A percentile compares a stretch with the other conserved stretches of the same genome.
Evolutionary conservation across 2,113 vertebrate genomes (phyloP).

Genomic region (Sander lucioperca): DNA sequence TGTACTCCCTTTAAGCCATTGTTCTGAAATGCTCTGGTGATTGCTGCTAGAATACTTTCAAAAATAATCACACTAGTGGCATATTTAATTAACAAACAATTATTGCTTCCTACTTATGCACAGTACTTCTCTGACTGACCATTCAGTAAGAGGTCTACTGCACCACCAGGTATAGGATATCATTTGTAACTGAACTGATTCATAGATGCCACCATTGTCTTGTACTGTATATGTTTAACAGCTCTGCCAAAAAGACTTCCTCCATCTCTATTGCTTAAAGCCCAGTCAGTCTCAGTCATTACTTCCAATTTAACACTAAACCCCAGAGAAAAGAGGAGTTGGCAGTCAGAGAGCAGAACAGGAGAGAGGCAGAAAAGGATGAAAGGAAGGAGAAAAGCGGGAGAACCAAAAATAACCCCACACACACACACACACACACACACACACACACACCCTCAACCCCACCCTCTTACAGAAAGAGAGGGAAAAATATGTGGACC

Average conservation of each 20-base stretch:
- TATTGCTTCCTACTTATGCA: neutral
- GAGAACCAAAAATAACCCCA: constrained; percentile 69
- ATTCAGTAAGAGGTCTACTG: constrained; percentile 14
- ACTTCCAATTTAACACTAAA: constrained; percentile 66
- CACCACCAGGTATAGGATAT: constrained; percentile 9
- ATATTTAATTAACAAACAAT: constrained; percentile 22
- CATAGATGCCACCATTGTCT: constrained; percentile 50
- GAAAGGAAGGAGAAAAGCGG: constrained; percentile 65
- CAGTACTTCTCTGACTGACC: neutral
- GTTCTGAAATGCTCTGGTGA: constrained; percentile 20
- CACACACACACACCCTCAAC: constrained; percentile 38
- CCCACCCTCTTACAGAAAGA: constrained; percentile 63
- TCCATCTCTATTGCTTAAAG: constrained; percentile 61
- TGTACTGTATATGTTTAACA: constrained; percentile 39
- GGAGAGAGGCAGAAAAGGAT: constrained; percentile 57
- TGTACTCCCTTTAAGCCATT: constrained; percentile 5
- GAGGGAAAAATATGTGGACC: constrained; percentile 60
- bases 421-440: too few relatives aligned
- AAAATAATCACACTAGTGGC: neutral
- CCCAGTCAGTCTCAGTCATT: constrained; percentile 63
- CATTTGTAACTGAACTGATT: constrained; percentile 40
- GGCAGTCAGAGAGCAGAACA: constrained; percentile 57
- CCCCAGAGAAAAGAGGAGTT: constrained; percentile 68
- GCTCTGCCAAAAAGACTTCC: constrained; percentile 67
- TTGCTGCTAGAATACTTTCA: constrained; percentile 10